Percentiles rank a stretch among this genome's conserved stretches.
phyloP scores from a whole-genome alignment of 2,797 vertebrate genomes.

The Phalloptychus januarius region DNA sequence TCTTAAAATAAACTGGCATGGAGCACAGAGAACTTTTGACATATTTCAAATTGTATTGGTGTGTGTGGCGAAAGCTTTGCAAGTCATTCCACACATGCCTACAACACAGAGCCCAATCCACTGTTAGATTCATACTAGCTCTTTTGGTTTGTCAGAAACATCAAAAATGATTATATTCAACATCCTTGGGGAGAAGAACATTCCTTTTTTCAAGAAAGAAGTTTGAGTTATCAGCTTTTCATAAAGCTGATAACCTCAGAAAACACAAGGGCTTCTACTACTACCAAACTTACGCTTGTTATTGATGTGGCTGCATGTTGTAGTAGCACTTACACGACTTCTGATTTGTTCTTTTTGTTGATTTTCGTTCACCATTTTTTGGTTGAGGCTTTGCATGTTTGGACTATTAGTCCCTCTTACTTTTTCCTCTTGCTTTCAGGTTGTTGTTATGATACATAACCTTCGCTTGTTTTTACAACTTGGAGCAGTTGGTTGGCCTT shows the following conservation, averaged over 20 bases:
- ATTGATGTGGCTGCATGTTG: background rate
- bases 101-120: conserved; percentile 41
- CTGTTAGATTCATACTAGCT: conserved; percentile 39
- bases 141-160: conserved; percentile 24
- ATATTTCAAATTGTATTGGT: conserved; percentile 53
- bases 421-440: background rate
- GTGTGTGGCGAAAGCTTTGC: conserved; percentile 56
- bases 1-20: conserved; percentile 59
- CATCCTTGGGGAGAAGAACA: background rate
- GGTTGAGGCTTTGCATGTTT: background rate
- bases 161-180: background rate
- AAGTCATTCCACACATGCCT: conserved; percentile 68
- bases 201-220: background rate
- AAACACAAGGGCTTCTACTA: background rate
- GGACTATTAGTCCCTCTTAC: background rate
- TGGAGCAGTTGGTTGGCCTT: background rate
- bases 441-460: background rate
- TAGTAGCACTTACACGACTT: background rate
- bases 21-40: conserved; percentile 50
- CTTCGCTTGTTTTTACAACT: background rate
- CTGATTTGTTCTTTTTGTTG: background rate
- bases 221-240: background rate
- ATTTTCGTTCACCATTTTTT: background rate
- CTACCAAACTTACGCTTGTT: background rate
- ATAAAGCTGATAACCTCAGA: background rate